Evolutionary conservation across 2,888 invertebrate species (phyloP), one percentile per base, ranked within the genome.

Genomic region (Orthosia gothica): DNA sequence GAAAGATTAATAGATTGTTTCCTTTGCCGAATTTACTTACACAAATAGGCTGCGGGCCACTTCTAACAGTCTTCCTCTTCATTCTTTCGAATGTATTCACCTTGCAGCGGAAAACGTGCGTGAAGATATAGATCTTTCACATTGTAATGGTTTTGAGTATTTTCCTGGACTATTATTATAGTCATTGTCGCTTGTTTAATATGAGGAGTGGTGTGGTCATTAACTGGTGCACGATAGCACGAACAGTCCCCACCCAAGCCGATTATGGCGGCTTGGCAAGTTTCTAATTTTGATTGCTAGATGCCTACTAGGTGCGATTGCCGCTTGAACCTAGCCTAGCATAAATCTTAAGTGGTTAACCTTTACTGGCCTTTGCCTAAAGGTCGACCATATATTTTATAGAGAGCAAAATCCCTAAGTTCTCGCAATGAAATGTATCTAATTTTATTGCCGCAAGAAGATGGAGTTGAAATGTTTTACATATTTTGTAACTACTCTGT

Each of bases 231-330:
- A 76, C 45, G 45, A 72, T 26, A 70, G 45, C 79, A 79, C 52
- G 79, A 77, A 64, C 64, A n/a, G 54, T 20, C 79, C 63, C 79
- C 76, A 72, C 72, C 58, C 54, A 63, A 49, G 26, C 49, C 59
- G 5, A 65, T 50, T 45, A 58, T 54, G 50, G 47, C 63, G 40
- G 49, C 72, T 72, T 79, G 47, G 47, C 64, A 23, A 61, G 79
- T 79, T 76, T 79, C 79, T 72, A 72, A 74, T 65, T 52, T 49
- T 59, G 40, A 18, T 61, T 50, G n/a, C 3, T 61, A 52, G 16
- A 5, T 23, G 40, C 40, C 23, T 16, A 20, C 40, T 49, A 45
- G 26, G 20, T 50, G 45, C 77, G n/a, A 62, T 54, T 55, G 76
- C 20, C 15, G 23, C 26, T 7, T 66, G 32, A 70, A 55, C 76